Conservation (phyloP, 2,888 invertebrate genomes). For the Phaedon cochleariae region DNA sequence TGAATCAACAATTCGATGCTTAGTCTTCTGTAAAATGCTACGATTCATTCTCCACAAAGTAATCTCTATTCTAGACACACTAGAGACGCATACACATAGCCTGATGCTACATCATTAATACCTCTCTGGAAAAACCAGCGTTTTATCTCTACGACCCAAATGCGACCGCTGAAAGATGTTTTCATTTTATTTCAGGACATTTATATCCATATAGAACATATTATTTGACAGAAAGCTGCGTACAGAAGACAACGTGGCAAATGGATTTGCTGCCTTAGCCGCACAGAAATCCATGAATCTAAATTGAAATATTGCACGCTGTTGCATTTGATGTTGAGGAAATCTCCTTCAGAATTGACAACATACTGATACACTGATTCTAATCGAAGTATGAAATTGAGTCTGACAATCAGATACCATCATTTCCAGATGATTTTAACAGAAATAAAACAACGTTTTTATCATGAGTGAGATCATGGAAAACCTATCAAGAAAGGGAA, state of each 20-base stretch:
- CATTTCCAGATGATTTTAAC: no score
- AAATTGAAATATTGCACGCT: not conserved
- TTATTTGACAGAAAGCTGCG: conserved; percentile 11
- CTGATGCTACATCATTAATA: not conserved
- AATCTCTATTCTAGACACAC: no score
- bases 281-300: not conserved
- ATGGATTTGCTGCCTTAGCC: not conserved
- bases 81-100: not conserved
- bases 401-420: no score
- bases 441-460: no score
- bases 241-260: not conserved
- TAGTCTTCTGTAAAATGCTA: no score
- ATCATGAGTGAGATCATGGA: no score
- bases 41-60: no score
- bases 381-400: no score
- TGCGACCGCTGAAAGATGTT: conserved; percentile 13
- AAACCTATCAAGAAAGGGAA: no score
- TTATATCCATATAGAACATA: conserved; percentile 14
- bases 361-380: no score
- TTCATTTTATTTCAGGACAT: conserved; percentile 9
- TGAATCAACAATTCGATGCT: no score
- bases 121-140: not conserved
- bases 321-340: conserved; percentile 4
- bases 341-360: no score
- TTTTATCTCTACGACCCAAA: conserved; percentile 3